Percentiles rank a stretch among this genome's conserved stretches.
These are phyloP conservation scores for Littorina saxatilis DNA, from an alignment of 1,140 invertebrate genomes.

Conservation along the genomic window DNA sequence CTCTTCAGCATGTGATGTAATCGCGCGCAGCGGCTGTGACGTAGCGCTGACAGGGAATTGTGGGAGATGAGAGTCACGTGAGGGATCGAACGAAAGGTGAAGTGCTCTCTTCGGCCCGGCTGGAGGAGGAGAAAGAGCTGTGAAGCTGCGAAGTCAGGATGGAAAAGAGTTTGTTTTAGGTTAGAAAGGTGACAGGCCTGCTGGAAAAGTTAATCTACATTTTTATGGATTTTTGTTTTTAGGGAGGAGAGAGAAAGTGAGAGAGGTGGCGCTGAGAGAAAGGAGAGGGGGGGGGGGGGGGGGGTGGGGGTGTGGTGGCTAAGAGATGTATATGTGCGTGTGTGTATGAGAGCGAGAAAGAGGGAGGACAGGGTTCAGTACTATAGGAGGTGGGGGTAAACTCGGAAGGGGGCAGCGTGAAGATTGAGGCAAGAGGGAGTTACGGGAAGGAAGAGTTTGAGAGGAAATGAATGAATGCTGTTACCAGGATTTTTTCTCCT, in stretches of 20 bases:
- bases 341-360: not conserved
- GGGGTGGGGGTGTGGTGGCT: too few species aligned
- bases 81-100: not conserved
- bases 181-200: not conserved
- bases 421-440: too few species aligned
- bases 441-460: too few species aligned
- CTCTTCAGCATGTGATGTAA: conserved; percentile 25
- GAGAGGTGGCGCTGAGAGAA: not conserved
- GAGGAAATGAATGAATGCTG: too few species aligned
- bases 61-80: not conserved
- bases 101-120: not conserved
- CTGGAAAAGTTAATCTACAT: not conserved
- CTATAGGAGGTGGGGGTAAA: too few species aligned
- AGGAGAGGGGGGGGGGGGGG: not conserved
- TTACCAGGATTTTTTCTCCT: too few species aligned
- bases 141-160: not conserved
- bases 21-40: not conserved
- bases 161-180: conserved; percentile 1
- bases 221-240: not conserved
- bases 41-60: not conserved
- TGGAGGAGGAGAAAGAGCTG: not conserved
- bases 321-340: too few species aligned
- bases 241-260: not conserved
- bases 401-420: too few species aligned
- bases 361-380: not conserved